phyloP scores from a whole-genome alignment of 1,140 invertebrate genomes.

The Meloidogyne floridensis region DNA sequence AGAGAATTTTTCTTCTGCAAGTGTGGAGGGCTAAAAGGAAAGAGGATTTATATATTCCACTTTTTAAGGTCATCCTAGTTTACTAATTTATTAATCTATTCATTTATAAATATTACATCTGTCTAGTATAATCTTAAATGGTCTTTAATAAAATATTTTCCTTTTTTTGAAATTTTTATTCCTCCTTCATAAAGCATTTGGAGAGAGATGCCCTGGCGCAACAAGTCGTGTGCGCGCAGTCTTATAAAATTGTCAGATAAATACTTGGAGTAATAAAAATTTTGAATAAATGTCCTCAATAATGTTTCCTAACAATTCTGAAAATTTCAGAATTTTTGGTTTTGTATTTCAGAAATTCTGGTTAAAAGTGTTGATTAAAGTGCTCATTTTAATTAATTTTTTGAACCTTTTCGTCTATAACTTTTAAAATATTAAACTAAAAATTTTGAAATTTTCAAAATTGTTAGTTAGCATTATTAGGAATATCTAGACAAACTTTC shows the following conservation, averaged over 20 bases:
- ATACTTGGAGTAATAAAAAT: not conserved
- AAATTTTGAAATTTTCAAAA: not conserved
- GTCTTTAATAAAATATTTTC: not conserved
- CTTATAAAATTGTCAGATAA: not conserved
- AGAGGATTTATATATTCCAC: no score
- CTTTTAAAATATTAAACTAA: not conserved
- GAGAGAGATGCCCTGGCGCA: no score
- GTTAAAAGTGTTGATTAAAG: no score
- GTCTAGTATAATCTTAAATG: not conserved
- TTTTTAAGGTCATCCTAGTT: not conserved
- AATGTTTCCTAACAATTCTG: no score
- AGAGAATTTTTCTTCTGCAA: no score
- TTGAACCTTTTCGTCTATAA: no score
- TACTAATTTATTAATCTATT: not conserved
- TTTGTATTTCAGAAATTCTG: no score
- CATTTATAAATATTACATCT: not conserved
- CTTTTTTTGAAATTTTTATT: not conserved
- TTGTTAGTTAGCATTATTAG: not conserved
- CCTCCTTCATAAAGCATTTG: not conserved
- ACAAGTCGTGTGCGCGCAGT: not conserved
- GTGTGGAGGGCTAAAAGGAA: no score
- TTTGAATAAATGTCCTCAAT: no score
- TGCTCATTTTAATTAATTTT: not conserved
- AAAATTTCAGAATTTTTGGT: no score
- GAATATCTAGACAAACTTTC: not conserved